Evolutionary conservation across 2,888 invertebrate genomes (phyloP).

Genomic region (Melikaiella ostensackeni): DNA sequence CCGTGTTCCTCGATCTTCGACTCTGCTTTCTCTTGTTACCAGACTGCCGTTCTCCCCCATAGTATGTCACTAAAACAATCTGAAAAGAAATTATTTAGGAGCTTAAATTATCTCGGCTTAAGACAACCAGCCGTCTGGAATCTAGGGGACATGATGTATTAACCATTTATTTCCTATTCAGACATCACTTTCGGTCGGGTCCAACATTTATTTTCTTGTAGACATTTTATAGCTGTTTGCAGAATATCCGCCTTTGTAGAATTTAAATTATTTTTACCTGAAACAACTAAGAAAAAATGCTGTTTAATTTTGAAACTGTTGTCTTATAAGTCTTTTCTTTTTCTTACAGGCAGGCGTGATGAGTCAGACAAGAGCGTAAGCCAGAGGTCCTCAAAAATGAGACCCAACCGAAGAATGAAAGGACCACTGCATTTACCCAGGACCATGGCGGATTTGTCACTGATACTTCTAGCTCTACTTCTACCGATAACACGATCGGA

Average conservation of each 20-base stretch:
- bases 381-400: conserved; percentile 59
- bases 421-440: conserved; percentile 44
- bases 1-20: conserved; percentile 52
- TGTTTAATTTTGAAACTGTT: not conserved
- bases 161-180: not conserved
- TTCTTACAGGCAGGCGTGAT: conserved; percentile 70
- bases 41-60: conserved; percentile 28
- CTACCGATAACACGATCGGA: conserved; percentile 44
- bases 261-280: too few relatives aligned
- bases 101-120: not conserved
- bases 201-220: too few relatives aligned
- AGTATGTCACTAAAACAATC: conserved; percentile 38
- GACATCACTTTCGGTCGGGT: not conserved
- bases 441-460: conserved; percentile 53
- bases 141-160: not conserved
- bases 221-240: too few relatives aligned
- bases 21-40: conserved; percentile 39
- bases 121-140: not conserved
- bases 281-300: not conserved
- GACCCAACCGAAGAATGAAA: conserved; percentile 61
- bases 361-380: conserved; percentile 64
- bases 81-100: conserved; percentile 20
- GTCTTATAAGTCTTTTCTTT: conserved; percentile 15
- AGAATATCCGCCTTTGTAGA: too few relatives aligned
- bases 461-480: conserved; percentile 43